phyloP scores from a whole-genome alignment of 2,888 invertebrate genomes.

The Imbricaverruca yamaguchii region DNA sequence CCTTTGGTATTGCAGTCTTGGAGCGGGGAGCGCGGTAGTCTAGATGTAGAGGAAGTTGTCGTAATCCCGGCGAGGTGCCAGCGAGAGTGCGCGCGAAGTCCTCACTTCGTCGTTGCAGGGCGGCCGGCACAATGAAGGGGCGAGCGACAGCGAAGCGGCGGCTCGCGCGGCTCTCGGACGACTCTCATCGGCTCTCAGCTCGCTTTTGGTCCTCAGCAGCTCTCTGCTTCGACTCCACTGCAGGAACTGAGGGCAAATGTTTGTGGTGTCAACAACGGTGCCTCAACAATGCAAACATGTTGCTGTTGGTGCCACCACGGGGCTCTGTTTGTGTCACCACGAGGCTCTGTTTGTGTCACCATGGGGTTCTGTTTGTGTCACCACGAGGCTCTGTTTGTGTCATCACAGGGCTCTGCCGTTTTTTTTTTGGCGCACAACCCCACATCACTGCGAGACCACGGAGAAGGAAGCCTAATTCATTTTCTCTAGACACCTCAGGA shows the following conservation, averaged over 20 bases:
- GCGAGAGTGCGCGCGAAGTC: not conserved
- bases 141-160: conserved; percentile 8
- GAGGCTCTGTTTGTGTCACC: not conserved
- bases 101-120: not conserved
- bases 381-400: not conserved
- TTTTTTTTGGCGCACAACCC: too few species aligned
- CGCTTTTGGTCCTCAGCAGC: not conserved
- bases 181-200: not conserved
- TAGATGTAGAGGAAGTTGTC: not conserved
- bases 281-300: too few species aligned
- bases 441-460: too few species aligned
- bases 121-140: not conserved
- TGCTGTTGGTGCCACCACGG: not conserved
- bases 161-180: not conserved
- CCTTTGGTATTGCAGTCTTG: not conserved
- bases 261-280: too few species aligned
- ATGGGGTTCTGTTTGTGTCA: not conserved
- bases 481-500: too few species aligned
- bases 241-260: not conserved
- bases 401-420: too few species aligned
- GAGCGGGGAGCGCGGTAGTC: too few species aligned
- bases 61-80: not conserved
- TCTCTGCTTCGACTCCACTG: not conserved
- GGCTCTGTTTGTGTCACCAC: not conserved
- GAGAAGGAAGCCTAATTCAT: too few species aligned